A percentile compares a stretch with the other conserved stretches of the same genome.
Conservation (phyloP, 2,113 vertebrate genomes). For the Colinus virginianus region DNA sequence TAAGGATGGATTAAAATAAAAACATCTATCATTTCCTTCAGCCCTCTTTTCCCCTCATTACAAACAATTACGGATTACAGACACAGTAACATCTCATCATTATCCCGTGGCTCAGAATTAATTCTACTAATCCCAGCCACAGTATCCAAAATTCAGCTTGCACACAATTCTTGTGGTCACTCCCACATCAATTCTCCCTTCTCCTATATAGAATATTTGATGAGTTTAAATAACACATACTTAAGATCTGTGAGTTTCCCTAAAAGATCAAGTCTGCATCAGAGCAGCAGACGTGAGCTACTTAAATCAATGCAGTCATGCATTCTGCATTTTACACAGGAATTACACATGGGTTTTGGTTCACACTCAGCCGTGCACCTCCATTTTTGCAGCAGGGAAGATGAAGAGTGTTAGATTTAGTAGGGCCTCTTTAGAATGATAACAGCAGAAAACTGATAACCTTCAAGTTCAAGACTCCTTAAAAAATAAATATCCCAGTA, state of each 20-base stretch:
- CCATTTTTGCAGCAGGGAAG: not conserved
- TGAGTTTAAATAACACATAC: not conserved
- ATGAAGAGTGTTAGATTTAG: not conserved
- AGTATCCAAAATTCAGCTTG: not conserved
- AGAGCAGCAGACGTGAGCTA: not conserved
- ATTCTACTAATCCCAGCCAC: not conserved
- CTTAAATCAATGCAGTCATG: accelerated
- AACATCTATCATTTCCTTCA: not conserved
- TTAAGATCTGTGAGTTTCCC: not conserved
- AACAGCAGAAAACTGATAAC: not conserved
- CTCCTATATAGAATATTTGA: not conserved
- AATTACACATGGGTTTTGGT: not conserved
- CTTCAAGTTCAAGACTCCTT: too few species aligned
- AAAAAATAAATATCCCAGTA: not conserved
- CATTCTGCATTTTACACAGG: accelerated
- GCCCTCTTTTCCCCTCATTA: not conserved
- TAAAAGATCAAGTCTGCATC: not conserved
- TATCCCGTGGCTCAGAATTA: not conserved
- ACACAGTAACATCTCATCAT: not conserved
- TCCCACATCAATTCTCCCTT: not conserved
- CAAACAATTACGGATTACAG: not conserved
- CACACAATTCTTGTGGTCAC: not conserved
- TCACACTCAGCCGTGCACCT: not conserved
- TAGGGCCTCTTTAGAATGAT: not conserved
- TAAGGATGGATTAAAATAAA: not conserved